Base-by-base conservation (phyloP, 2,113 vertebrate genomes). In the Artemisiospiza belli region DNA sequence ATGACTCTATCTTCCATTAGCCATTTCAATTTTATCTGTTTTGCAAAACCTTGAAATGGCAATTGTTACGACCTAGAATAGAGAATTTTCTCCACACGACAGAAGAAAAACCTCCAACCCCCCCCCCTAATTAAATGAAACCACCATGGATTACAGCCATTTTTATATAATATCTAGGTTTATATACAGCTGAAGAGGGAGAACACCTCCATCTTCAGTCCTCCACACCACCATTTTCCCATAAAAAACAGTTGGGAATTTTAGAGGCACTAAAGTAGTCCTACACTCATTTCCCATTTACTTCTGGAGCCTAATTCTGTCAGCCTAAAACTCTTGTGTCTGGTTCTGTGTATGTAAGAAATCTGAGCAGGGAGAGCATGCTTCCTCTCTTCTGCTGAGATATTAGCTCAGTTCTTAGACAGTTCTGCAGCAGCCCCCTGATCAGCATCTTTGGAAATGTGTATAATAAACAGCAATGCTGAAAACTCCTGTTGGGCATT, bases 1-100 rank as follows among this genome's bases (percentile, higher is more conserved):
- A 96, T 20, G 39, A 70, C 39, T 79, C 49, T 31, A 31, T 81
- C 57, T 92, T 68, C 90, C 62, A 76, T 89, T 93, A 92, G 83
- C 68, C 59, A 24, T 87, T 94, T 85, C 63, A 74, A 19, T 82
- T 94, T 74, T 77, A 95, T 93, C 64, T 94, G 70, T 89, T 94
- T 76, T 89, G 72, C 43, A 93, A 70, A 89, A 87, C 63, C 66
- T 81, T 84, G 69, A 87, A 95, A 88, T 84, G 88, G 61, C 70
- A 91, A 64, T 72, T 87, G 43, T 88, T 93, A 94, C n/a, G 51
- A 79, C 76, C 70, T 70, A 69, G 79, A 86, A 61, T 19, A 87
- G 86, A 93, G 73, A 90, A 78, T 87, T 88, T 91, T 93, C 66
- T 90, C 74, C 66, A 69, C 37, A 22, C 7, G 25, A 79, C 74